phyloP scores from a whole-genome alignment of 2,113 vertebrate species.

The Chlamydotis undulata region DNA sequence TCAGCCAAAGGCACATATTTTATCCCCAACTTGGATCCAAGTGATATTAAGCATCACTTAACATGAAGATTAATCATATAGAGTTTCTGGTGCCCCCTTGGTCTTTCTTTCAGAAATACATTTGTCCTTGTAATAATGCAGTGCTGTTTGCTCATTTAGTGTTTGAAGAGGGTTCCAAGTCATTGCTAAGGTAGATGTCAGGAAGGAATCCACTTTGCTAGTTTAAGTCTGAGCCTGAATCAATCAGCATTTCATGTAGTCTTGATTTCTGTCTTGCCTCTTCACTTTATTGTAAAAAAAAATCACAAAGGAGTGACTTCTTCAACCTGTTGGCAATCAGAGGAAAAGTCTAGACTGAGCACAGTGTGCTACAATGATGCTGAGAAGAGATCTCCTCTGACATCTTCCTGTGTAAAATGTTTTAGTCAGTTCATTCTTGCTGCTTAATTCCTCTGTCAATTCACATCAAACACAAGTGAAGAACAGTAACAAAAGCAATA shows the following conservation, averaged over 20 bases:
- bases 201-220: background rate
- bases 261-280: background rate
- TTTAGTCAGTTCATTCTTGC: background rate
- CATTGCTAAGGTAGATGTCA: background rate
- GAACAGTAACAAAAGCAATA: background rate
- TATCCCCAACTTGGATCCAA: background rate
- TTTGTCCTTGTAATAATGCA: background rate
- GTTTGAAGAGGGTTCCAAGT: background rate
- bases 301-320: background rate
- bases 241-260: background rate
- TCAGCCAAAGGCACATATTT: background rate
- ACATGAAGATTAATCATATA: background rate
- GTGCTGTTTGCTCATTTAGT: background rate
- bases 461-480: background rate
- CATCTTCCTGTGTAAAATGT: background rate
- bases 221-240: background rate
- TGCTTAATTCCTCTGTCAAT: background rate
- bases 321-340: background rate
- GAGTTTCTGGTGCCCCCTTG: background rate
- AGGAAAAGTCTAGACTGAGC: background rate
- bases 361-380: background rate
- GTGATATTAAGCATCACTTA: background rate
- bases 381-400: background rate
- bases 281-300: background rate
- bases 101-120: background rate